Evolutionary conservation across 2,113 vertebrate species (phyloP), one percentile per base, ranked within the genome.

Genomic region (Steatornis caripensis): DNA sequence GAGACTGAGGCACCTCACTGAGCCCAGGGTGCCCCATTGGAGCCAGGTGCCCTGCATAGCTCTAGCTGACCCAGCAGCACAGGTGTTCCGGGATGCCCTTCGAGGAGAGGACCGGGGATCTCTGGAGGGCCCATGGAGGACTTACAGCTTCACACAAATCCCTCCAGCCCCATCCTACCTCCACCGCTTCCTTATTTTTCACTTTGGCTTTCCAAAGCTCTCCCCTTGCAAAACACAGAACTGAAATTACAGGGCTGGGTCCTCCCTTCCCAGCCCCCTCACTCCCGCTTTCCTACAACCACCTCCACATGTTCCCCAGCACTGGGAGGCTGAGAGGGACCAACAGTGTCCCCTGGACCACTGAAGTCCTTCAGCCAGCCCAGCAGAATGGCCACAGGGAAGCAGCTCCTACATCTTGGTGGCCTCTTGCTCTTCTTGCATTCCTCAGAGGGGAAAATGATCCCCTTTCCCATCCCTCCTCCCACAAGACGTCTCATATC

Each of bases 171-270:
- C 29, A 14, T 76, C 41, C 69, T 74, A 65, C 32, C 49, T 94
- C 89, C 27, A 6, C n/a, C 0, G 30, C 93, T 97, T 93, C 87
- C 81, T 89, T 91, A 66, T 90, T 93, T 95, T 92, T 53, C 12
- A 92, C 41, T 87, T 81, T 1, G 9, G 41, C 66, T 95, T 95
- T 95, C 92, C 85, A 88, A 91, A 93, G 75, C 54, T 94, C 76
- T 93, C 49, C 41, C 81, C 86, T 97, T 96, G 97, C 94, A 97
- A 97, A 97, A 96, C 57, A 55, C 39, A 92, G 92, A 94, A 93
- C 86, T 80, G 90, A 95, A 95, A 94, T 95, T 43, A 58, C 80
- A 93, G 72, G 80, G 72, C 74, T 87, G 80, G 48, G 65, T 64
- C 26, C n/a, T 89, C 69, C 24, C 53, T 83, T 37, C 74, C 66